Evolutionary conservation across 2,797 vertebrate species (phyloP).

Genomic region (Ataeniobius toweri): DNA sequence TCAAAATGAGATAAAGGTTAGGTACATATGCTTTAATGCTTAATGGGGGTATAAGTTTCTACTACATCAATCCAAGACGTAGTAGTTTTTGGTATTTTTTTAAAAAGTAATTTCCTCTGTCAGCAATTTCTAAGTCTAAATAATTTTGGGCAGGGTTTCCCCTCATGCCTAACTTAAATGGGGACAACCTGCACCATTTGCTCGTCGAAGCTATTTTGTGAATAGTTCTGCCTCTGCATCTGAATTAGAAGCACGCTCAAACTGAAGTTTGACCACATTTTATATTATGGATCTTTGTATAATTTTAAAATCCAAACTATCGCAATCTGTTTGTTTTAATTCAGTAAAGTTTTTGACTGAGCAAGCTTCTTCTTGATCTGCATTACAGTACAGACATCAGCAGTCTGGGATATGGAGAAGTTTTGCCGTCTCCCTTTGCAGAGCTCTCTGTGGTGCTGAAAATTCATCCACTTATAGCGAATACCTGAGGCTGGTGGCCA

Average conservation of each 20-base stretch:
- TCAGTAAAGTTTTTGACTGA: neutral
- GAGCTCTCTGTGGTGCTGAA: constrained; percentile 86
- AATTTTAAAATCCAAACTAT: neutral
- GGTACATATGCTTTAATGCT: neutral
- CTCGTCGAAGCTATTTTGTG: neutral
- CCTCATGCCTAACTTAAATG: neutral
- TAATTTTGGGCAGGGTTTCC: neutral
- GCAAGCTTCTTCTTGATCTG: neutral
- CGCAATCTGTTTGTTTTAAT: neutral
- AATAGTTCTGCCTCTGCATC: neutral
- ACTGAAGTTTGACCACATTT: too few species aligned
- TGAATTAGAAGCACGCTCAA: neutral
- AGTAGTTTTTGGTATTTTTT: neutral
- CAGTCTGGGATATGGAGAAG: constrained; percentile 1
- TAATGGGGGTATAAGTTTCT: neutral
- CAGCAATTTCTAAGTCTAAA: neutral
- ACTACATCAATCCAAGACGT: neutral
- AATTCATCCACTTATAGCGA: constrained; percentile 59
- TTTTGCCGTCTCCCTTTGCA: constrained; percentile 17
- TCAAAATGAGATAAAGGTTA: neutral
- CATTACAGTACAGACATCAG: neutral
- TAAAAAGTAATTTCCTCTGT: neutral
- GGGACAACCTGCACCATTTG: neutral
- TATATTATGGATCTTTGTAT: neutral
- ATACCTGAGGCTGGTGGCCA: constrained; percentile 51